phyloP scores from a whole-genome alignment of 2,888 invertebrate species.

The Pyrgus malvae region DNA sequence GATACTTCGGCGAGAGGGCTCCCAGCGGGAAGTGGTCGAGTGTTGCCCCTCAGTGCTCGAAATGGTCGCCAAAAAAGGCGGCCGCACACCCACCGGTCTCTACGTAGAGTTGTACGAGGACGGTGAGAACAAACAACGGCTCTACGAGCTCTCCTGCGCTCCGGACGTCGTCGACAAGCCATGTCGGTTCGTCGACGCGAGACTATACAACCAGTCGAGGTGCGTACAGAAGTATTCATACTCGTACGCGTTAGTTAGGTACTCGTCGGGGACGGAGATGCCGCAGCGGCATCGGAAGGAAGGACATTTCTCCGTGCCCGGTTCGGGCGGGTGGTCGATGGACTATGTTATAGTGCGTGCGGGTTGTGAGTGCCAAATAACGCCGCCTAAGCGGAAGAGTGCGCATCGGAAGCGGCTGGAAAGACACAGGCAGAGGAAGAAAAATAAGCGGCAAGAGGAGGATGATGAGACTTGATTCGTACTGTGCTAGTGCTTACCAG shows the following conservation, averaged over 20 bases:
- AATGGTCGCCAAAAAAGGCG: constrained; percentile 89
- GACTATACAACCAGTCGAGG: constrained; percentile 85
- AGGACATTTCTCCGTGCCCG: constrained; percentile 74
- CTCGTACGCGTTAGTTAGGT: constrained; percentile 91
- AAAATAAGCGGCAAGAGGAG: constrained; percentile 56
- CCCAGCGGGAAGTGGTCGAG: constrained; percentile 81
- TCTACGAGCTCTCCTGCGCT: constrained; percentile 91
- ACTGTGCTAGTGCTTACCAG: constrained; percentile 53
- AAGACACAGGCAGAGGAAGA: constrained; percentile 62
- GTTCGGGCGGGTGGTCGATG: constrained; percentile 85
- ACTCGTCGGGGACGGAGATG: constrained; percentile 70
- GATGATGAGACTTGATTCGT: constrained; percentile 67
- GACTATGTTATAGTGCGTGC: constrained; percentile 92
- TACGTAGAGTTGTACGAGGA: constrained; percentile 89
- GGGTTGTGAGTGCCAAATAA: constrained; percentile 92
- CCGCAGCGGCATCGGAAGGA: constrained; percentile 63
- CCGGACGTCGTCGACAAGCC: constrained; percentile 86
- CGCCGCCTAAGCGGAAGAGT: constrained; percentile 78
- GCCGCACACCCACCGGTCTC: constrained; percentile 86
- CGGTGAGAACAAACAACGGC: constrained; percentile 85
- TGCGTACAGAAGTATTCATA: constrained; percentile 93
- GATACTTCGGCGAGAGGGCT: constrained; percentile 79
- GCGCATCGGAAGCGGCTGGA: constrained; percentile 49
- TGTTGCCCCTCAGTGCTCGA: constrained; percentile 92
- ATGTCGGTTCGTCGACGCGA: constrained; percentile 88